phyloP scores from a whole-genome alignment of 2,888 invertebrate species.

The Mythimna impura region DNA sequence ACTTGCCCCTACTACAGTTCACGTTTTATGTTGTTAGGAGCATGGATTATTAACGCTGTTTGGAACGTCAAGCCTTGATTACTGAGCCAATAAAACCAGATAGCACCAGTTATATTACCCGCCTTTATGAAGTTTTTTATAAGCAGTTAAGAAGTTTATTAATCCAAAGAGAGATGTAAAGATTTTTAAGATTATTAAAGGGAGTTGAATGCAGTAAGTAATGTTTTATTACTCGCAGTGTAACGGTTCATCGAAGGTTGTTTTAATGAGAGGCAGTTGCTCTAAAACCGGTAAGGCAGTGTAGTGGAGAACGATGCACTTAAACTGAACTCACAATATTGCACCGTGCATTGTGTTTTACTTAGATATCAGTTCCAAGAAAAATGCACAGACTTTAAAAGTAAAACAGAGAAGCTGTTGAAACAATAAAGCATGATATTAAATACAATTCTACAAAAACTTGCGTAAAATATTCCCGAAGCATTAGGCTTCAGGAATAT shows the following conservation, averaged over 20 bases:
- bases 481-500: constrained; percentile 34
- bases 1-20: constrained; percentile 51
- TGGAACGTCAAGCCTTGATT: constrained; percentile 78
- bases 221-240: constrained; percentile 78
- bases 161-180: constrained; percentile 73
- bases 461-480: constrained; percentile 28
- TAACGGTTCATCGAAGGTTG: constrained; percentile 66
- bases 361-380: neutral
- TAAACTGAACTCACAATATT: neutral
- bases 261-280: constrained; percentile 39
- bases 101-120: constrained; percentile 74
- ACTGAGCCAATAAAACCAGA: constrained; percentile 78
- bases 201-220: constrained; percentile 57
- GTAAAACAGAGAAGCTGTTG: constrained; percentile 17
- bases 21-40: constrained; percentile 66
- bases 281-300: constrained; percentile 18
- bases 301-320: constrained; percentile 7
- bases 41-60: constrained; percentile 75
- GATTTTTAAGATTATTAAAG: constrained; percentile 71
- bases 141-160: constrained; percentile 76
- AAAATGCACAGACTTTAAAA: constrained; percentile 1
- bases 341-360: neutral
- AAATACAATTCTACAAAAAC: constrained; percentile 36
- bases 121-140: constrained; percentile 79
- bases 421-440: constrained; percentile 30